These are phyloP conservation scores for Caenorhabditis angaria DNA, from an alignment of 2,888 invertebrate species.

Conservation along the genomic window DNA sequence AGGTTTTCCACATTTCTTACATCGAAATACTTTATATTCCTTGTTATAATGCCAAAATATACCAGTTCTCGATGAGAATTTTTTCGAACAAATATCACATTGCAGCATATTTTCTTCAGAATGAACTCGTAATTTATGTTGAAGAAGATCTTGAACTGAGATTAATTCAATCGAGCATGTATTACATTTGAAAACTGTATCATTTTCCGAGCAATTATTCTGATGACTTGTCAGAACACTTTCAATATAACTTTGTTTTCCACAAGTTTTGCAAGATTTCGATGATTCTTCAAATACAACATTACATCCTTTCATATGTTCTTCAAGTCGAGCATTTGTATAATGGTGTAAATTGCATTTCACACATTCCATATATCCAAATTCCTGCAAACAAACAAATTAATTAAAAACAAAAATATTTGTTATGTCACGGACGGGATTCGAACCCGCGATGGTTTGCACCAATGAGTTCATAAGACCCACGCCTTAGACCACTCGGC, in stretches of 20 bases:
- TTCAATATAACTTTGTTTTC: not conserved
- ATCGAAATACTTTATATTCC: not conserved
- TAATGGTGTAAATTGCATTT: not conserved
- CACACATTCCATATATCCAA: not conserved
- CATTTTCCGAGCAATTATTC: not conserved
- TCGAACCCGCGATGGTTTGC: slow-evolving; percentile 36
- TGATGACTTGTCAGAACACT: not conserved
- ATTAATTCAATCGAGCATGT: not conserved
- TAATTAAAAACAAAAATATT: not conserved
- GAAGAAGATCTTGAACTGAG: not conserved
- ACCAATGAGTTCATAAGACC: slow-evolving; percentile 37
- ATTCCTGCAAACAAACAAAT: not conserved
- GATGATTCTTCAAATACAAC: not conserved
- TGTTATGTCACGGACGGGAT: slow-evolving; percentile 13
- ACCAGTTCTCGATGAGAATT: not conserved
- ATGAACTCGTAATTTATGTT: not conserved
- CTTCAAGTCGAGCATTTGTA: not conserved
- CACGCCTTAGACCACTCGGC: slow-evolving; percentile 41
- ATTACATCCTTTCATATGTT: not conserved
- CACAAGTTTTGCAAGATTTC: not conserved
- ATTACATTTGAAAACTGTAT: not conserved
- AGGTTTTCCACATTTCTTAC: not conserved
- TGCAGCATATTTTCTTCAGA: not conserved
- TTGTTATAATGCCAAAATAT: not conserved
- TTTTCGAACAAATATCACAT: not conserved